Evolutionary conservation across 2,113 vertebrate genomes (phyloP).

Genomic region (Strix aluco): DNA sequence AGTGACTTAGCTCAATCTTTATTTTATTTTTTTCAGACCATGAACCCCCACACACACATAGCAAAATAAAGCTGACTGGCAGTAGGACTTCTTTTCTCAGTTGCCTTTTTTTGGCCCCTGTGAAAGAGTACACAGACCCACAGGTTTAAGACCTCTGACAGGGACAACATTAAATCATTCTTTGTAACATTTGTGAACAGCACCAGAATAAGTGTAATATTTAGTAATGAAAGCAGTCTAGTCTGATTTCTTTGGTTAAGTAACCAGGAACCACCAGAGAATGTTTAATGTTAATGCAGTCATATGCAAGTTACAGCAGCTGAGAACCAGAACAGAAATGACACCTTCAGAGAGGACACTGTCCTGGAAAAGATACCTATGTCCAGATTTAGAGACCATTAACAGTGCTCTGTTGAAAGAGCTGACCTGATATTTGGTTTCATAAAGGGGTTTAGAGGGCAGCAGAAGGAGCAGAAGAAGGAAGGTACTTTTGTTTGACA

Average conservation of each 20-base stretch:
- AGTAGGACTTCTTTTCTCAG: not conserved
- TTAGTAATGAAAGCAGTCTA: not conserved
- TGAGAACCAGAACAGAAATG: not conserved
- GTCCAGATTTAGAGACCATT: not conserved
- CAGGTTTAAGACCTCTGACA: not conserved
- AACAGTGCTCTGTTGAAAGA: not conserved
- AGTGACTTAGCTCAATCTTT: not conserved
- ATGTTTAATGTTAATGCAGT: not conserved
- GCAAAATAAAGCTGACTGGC: not conserved
- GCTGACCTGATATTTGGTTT: not conserved
- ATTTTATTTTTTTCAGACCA: not conserved
- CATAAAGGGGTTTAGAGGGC: not conserved
- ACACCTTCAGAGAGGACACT: not conserved
- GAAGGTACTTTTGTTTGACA: not conserved
- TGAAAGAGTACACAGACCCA: not conserved
- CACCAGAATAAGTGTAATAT: not conserved
- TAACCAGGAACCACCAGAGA: not conserved
- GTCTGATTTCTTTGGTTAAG: conserved; percentile 9
- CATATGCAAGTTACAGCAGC: not conserved
- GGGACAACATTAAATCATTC: not conserved
- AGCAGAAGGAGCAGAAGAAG: not conserved
- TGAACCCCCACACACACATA: not conserved
- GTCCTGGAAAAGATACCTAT: not conserved
- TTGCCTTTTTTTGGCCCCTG: not conserved
- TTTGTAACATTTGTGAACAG: not conserved